These are phyloP conservation scores for Cheirogaleus major DNA, from an alignment of 2,797 vertebrate species.

Conservation along the genomic window DNA sequence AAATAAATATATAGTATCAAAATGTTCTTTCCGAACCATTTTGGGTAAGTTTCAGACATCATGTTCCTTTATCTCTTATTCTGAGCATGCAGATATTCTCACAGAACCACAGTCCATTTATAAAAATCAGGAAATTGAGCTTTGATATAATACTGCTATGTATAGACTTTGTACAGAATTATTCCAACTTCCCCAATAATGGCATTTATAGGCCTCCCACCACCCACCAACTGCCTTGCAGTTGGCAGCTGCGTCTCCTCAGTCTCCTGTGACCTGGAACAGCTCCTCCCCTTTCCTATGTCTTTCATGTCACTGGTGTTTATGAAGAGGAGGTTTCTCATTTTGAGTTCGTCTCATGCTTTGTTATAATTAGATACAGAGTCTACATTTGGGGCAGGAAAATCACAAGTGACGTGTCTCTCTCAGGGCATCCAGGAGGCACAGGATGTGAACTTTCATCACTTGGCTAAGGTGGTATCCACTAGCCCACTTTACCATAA, in stretches of 20 bases:
- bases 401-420: neutral
- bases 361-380: neutral
- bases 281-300: neutral
- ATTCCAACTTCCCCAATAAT: neutral
- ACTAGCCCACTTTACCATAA: neutral
- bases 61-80: neutral
- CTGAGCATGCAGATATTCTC: neutral
- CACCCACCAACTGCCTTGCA: rapidly evolving
- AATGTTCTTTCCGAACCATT: neutral
- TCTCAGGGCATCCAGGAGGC: neutral
- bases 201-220: neutral
- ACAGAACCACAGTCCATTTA: neutral
- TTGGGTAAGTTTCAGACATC: neutral
- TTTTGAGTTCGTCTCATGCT: neutral
- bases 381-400: neutral
- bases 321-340: neutral
- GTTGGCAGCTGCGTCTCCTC: neutral
- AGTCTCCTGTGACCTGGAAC: neutral
- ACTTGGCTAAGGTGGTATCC: neutral
- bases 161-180: neutral
- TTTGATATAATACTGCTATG: neutral
- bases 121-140: neutral
- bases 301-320: neutral
- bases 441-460: neutral
- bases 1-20: neutral